Evolutionary conservation across 2,113 vertebrate species (phyloP), one percentile per base, ranked within the genome.

Genomic region (Ranitomeya variabilis): DNA sequence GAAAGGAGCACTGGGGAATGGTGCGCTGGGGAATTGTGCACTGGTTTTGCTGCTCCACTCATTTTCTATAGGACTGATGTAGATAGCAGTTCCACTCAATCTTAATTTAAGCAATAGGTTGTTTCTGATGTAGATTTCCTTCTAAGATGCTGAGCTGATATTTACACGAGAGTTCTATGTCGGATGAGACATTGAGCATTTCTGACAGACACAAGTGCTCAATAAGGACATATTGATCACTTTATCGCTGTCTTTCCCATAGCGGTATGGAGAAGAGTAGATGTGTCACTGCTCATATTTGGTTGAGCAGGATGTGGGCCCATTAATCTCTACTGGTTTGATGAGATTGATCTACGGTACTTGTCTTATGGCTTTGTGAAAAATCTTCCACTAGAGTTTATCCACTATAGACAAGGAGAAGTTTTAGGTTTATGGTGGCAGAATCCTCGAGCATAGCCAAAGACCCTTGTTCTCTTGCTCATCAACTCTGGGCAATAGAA

Each of bases 201-300:
- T 73, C 14, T 73, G 69, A 73, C 69, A 73, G 7, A 23, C 26
- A 31, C 13, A 31, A 71, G 69, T 26, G 26, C 23, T 71, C 69
- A 71, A 73, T 73, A 73, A 73, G 69, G 69, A 73, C 26, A 16
- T 73, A 73, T 73, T 73, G 69, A 73, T 73, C 69, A 73, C 67
- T 13, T 13, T 26, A 31, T 26, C 23, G 21, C 23, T 26, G 3
- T 73, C 69, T 16, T 37, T 16, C 69, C 15, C 11, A 7, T 73
- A 31, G 26, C 31, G 69, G 23, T 73, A 23, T 21, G 7, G 7
- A 21, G 64, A 66, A 8, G 64, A 19, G 21, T n/a, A 21, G 7
- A 21, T 66, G 64, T 21, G 6, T 66, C 19, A 21, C 64, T 66
- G 21, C 64, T 21, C 64, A n/a, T 66, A 21, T 66, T 21, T 66